These are phyloP conservation scores for Ostrea edulis DNA, from an alignment of 1,140 invertebrate genomes.

Conservation along the genomic window DNA sequence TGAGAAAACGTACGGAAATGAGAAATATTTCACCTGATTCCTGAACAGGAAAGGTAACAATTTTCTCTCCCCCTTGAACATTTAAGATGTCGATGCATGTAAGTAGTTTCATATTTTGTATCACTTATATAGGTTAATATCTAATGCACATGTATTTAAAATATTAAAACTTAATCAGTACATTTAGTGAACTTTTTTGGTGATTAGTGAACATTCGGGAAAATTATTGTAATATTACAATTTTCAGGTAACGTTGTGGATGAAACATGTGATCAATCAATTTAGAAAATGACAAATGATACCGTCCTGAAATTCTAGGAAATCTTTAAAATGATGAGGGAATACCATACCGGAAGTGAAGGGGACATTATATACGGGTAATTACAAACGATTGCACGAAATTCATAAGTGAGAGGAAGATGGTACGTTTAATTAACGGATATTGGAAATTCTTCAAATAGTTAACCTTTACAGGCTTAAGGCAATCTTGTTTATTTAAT, in stretches of 20 bases:
- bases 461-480: background rate
- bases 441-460: constrained; percentile 18
- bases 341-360: background rate
- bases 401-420: background rate
- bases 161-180: too few relatives aligned
- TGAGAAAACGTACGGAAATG: background rate
- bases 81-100: too few relatives aligned
- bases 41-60: too few relatives aligned
- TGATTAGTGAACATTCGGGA: too few relatives aligned
- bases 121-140: too few relatives aligned
- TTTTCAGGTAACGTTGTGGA: background rate
- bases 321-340: background rate
- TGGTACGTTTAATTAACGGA: constrained; percentile 6
- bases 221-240: background rate
- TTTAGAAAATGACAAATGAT: background rate
- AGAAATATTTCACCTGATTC: too few relatives aligned
- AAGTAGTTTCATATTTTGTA: too few relatives aligned
- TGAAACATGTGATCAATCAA: background rate
- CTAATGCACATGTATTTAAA: too few relatives aligned
- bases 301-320: background rate
- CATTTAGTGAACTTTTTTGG: too few relatives aligned
- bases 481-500: background rate
- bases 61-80: too few relatives aligned
- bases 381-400: background rate
- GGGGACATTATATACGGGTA: background rate